Base-by-base conservation (phyloP, 2,113 vertebrate species). In the Phaetusa simplex region DNA sequence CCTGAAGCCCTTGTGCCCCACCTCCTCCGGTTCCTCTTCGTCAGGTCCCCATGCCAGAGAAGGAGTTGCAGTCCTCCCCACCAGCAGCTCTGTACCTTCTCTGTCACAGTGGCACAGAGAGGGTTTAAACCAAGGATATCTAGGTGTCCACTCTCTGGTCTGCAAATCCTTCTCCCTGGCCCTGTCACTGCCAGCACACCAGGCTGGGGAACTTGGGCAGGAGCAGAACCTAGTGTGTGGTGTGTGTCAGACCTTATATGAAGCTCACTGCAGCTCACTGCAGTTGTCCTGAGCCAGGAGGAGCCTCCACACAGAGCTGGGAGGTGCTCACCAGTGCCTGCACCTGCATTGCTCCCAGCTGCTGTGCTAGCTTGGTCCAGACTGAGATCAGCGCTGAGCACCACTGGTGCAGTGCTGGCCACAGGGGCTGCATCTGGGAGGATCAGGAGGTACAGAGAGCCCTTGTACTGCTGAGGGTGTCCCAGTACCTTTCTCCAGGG, bases 251-350 rank as follows among this genome's bases (percentile, higher is more conserved):
- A 64, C 56, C 5, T 14, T 3, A 7, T 4, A 11, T 70, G 42
- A 79, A 84, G 52, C 61, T 95, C 61, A 50, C 38, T 82, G 62
- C 27, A 84, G 52, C 61, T 95, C 61, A 50, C 38, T 82, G 62
- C 27, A 27, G 47, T 66, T 76, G 32, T 78, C 19, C 56, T 69
- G 58, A 82, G 66, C 74, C 12, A 1, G 34, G 26, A 86, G 53
- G 42, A 86, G 45, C 58, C 45, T 79, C 38, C 34, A 7, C 0
- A 0, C 40, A 47, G 73, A 38, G 34, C 1, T 43, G 45, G 29
- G 61, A 88, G 34, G 59, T 53, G 11, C 32, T 80, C 10, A 3
- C 11, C 18, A 74, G 67, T 47, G 23, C 67, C 21, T 1, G 0
- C 4, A 18, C 15, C 69, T 87, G 29, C 5, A 0, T n/a, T 87